Evolutionary conservation across 2,113 vertebrate species (phyloP).

Genomic region (Mormyrus iriodes): DNA sequence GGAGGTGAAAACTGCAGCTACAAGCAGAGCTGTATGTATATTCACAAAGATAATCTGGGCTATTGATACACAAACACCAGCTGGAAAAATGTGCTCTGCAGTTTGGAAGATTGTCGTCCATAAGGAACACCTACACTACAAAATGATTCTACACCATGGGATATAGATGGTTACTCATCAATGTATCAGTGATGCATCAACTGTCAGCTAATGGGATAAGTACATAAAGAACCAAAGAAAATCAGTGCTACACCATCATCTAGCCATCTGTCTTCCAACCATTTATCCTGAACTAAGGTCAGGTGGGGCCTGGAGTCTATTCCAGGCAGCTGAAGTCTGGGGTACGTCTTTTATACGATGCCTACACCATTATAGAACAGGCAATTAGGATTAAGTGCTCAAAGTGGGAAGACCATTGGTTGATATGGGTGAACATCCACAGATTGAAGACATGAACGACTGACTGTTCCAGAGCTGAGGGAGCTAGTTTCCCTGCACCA

Average conservation of each 20-base stretch:
- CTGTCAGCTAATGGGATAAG: neutral
- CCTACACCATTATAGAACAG: neutral
- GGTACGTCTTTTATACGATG: neutral
- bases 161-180: neutral
- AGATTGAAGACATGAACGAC: neutral
- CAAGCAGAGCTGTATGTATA: neutral
- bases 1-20: neutral
- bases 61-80: neutral
- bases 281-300: neutral
- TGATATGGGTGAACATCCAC: neutral
- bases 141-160: neutral
- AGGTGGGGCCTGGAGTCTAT: neutral
- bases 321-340: neutral
- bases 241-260: neutral
- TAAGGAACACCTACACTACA: neutral
- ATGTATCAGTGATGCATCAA: neutral
- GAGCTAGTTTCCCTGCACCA: neutral
- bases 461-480: neutral
- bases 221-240: neutral
- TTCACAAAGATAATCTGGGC: neutral
- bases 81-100: neutral
- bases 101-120: neutral
- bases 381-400: neutral
- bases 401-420: neutral
- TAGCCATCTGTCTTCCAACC: neutral